Percentiles rank a stretch among this genome's conserved stretches.
These are phyloP conservation scores for Tyto alba DNA, from an alignment of 2,113 vertebrate species.

Conservation along the genomic window DNA sequence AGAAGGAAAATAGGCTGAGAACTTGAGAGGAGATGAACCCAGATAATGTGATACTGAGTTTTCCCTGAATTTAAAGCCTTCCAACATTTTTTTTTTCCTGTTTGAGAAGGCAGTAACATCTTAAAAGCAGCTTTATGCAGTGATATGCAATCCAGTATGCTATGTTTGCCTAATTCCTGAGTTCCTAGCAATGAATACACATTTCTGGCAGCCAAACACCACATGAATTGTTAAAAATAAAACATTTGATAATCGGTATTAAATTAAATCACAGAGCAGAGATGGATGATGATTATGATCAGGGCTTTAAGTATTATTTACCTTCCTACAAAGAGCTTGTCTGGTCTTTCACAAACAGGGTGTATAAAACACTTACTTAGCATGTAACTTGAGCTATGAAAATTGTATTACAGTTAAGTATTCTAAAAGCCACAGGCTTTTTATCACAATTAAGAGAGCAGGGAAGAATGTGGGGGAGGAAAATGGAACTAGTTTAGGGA, in stretches of 20 bases:
- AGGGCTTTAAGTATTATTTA: conserved; percentile 51
- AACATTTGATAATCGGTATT: not conserved
- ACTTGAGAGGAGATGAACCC: not conserved
- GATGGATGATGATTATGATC: not conserved
- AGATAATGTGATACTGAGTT: not conserved
- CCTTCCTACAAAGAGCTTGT: conserved; percentile 44
- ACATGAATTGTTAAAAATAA: conserved; percentile 30
- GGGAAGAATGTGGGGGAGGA: not conserved
- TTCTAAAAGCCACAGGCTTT: conserved; percentile 49
- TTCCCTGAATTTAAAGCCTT: not conserved
- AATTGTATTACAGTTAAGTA: conserved; percentile 41
- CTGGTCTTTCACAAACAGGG: conserved; percentile 42
- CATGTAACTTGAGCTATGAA: conserved; percentile 58
- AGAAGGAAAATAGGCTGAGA: not conserved
- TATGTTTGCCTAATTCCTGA: not conserved
- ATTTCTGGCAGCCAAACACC: not conserved
- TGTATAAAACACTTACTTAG: conserved; percentile 40
- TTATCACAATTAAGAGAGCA: conserved; percentile 24
- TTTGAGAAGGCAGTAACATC: not conserved
- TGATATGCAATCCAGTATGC: not conserved
- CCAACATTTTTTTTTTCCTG: not conserved
- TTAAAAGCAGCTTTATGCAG: not conserved
- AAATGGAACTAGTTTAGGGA: not conserved
- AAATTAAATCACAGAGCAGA: not conserved
- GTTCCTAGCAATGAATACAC: not conserved